These are phyloP conservation scores for Sylvicola cinctus DNA, from an alignment of 2,888 invertebrate genomes.

Conservation along the genomic window DNA sequence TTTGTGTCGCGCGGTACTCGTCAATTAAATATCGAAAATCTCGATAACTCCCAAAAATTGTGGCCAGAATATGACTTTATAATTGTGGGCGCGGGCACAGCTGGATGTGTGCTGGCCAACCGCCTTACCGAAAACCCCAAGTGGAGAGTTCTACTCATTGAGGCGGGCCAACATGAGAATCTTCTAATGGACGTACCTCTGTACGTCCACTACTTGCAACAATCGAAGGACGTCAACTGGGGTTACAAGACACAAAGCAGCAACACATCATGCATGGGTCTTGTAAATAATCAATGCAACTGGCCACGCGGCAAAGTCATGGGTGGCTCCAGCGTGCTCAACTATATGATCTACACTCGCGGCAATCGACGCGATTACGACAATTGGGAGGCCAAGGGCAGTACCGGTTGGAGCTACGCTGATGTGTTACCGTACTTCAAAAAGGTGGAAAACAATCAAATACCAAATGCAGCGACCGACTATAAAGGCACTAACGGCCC, in stretches of 20 bases:
- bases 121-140: conserved; percentile 46
- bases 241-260: conserved; percentile 62
- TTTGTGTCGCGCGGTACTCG: conserved; percentile 3
- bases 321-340: conserved; percentile 62
- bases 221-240: conserved; percentile 51
- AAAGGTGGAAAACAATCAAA: conserved; percentile 50
- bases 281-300: conserved; percentile 51
- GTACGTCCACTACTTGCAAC: conserved; percentile 50
- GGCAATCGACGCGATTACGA: conserved; percentile 55
- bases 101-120: conserved; percentile 56
- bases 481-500: conserved; percentile 34
- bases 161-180: conserved; percentile 52
- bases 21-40: conserved; percentile 2
- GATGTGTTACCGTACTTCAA: conserved; percentile 56
- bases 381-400: conserved; percentile 49
- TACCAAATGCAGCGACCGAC: conserved; percentile 27
- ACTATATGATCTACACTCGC: conserved; percentile 62
- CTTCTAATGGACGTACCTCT: conserved; percentile 55
- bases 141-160: conserved; percentile 43
- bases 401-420: conserved; percentile 51
- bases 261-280: conserved; percentile 46
- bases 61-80: conserved; percentile 48
- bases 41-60: neutral
- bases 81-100: conserved; percentile 60
- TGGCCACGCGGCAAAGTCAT: conserved; percentile 67